Conservation (phyloP, 2,113 vertebrate genomes). For the Archilochus colubris region DNA sequence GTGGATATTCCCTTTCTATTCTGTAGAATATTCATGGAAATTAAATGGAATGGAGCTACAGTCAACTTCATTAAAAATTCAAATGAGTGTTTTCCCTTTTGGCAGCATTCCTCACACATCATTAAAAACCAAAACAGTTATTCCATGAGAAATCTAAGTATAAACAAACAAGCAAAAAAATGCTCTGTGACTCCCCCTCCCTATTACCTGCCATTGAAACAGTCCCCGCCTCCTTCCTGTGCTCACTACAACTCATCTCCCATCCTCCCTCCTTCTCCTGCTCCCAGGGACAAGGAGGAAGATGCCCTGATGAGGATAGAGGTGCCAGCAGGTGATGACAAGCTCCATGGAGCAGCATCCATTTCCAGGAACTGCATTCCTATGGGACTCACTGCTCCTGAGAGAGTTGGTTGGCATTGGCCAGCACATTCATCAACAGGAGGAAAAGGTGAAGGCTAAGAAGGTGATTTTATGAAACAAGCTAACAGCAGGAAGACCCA, state of each 20-base stretch:
- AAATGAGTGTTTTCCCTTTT: slow-evolving; percentile 44
- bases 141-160: not conserved
- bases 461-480: not conserved
- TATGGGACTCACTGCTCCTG: not conserved
- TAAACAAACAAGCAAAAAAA: slow-evolving; percentile 20
- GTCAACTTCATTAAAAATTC: slow-evolving; percentile 48
- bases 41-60: slow-evolving; percentile 34
- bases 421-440: rapidly evolving
- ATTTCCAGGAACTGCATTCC: not conserved
- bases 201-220: not conserved
- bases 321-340: rapidly evolving
- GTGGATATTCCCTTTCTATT: slow-evolving; percentile 43
- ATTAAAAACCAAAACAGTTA: slow-evolving; percentile 41
- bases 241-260: not conserved
- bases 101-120: slow-evolving; percentile 1
- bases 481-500: not conserved
- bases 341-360: rapidly evolving
- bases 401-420: not conserved
- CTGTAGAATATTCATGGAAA: slow-evolving; percentile 46
- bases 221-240: not conserved
- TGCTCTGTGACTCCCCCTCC: not conserved
- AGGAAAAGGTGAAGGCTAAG: not conserved
- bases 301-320: not conserved
- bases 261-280: not conserved
- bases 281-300: not conserved